phyloP scores from a whole-genome alignment of 2,113 vertebrate genomes.

The Centropristis striata region DNA sequence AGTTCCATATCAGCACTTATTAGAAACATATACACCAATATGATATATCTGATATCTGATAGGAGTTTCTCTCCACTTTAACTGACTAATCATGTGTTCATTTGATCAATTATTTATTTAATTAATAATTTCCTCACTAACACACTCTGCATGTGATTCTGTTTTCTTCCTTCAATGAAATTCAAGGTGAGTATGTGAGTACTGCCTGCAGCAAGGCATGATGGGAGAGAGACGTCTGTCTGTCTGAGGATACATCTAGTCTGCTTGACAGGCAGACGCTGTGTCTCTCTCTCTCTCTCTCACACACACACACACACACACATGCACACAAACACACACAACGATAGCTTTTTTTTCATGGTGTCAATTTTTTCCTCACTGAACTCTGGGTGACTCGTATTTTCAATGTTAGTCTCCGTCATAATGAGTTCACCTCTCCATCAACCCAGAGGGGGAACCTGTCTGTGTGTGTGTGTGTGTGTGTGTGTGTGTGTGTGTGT shows the following conservation, averaged over 20 bases:
- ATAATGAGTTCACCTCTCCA: constrained; percentile 19
- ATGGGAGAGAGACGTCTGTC: not conserved
- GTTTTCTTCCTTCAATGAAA: not conserved
- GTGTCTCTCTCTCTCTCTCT: too few relatives aligned
- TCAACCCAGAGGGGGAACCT: not conserved
- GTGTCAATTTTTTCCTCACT: constrained; percentile 8
- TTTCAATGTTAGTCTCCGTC: constrained; percentile 10
- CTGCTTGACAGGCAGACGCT: not conserved
- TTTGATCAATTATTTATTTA: not conserved
- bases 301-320: too few relatives aligned
- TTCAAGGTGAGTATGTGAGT: constrained; percentile 4
- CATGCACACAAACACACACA: not conserved
- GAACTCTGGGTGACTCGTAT: constrained; percentile 29
- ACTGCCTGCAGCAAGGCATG: constrained; percentile 14
- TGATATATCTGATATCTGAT: too few relatives aligned
- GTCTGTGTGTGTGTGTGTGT: constrained; percentile 23
- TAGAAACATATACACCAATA: too few relatives aligned
- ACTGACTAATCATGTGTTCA: not conserved
- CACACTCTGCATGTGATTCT: not conserved
- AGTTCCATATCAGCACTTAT: too few relatives aligned
- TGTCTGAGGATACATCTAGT: not conserved
- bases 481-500: constrained; percentile 7
- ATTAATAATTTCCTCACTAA: not conserved
- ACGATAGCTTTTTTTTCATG: not conserved
- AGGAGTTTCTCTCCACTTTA: not conserved